Conservation (phyloP, 2,797 vertebrate genomes). For the Hozukius guyotensis region DNA sequence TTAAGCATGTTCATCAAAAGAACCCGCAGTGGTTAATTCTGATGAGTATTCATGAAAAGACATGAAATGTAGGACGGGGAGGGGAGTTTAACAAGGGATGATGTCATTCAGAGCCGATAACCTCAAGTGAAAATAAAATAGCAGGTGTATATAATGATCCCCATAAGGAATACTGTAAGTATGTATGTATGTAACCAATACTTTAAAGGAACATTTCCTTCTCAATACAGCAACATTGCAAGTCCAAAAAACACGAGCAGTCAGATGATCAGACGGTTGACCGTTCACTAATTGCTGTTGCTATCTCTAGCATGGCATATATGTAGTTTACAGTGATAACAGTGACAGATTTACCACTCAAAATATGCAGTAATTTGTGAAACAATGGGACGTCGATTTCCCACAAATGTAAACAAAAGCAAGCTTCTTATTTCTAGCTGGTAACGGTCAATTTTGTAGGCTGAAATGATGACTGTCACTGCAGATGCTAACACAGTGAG, state of each 20-base stretch:
- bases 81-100: conserved; percentile 7
- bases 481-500: neutral
- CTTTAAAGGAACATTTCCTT: neutral
- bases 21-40: neutral
- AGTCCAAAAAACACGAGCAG: neutral
- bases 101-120: conserved; percentile 25
- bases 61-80: neutral
- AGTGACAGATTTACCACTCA: neutral
- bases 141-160: neutral
- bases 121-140: conserved; percentile 1
- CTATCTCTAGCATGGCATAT: neutral
- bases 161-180: neutral
- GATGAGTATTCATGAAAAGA: conserved; percentile 4
- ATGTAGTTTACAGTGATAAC: neutral
- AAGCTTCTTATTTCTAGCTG: neutral
- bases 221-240: neutral
- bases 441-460: neutral
- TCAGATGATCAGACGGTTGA: neutral
- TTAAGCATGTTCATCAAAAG: conserved; percentile 27
- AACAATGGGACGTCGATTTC: neutral
- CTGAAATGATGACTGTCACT: neutral
- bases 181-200: neutral
- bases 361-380: neutral
- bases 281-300: neutral
- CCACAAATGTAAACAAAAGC: neutral